Evolutionary conservation across 2,888 invertebrate genomes (phyloP), one percentile per base, ranked within the genome.

Genomic region (Trissolcus japonicus): DNA sequence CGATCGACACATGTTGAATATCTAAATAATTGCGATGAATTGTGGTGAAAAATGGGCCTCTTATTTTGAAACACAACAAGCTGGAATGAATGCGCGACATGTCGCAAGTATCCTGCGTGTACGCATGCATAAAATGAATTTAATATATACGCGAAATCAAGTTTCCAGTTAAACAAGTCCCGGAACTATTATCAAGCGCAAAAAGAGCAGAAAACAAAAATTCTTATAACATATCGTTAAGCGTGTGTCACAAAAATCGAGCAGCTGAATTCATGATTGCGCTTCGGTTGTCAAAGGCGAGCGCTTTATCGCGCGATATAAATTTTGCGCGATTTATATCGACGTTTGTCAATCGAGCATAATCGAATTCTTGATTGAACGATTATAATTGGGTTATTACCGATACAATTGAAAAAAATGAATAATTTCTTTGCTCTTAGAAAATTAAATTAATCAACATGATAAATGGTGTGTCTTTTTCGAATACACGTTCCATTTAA

Each of bases 91-190:
- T 55, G 60, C 43, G 35, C 59, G 29, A 59, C 51, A 56, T 65
- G 59, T 57, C 29, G 25, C 50, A 35, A 65, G 50, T 50, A 41
- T 11, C 29, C 51, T 14, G 57, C 61, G 50, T 43, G 43, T 29
- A 54, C 51, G 67, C 66, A 66, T 62, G 17, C 11, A 51, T 67
- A 61, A 74, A 74, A 67, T 67, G 67, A 53, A 74, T 67, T 67
- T 43, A 67, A 74, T 74, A 53, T 35, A 35, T 53, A 56, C 55
- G 61, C 61, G 25, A 66, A 72, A 66, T 73, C 41, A 61, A 56
- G 66, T 66, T 73, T 73, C 73, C 55, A 61, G 74, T 67, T 56
- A 61, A 62, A 74, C 74, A 55, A 56, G 74, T 74, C 60, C 25
- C 60, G 63, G 35, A 51, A 41, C 29, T 51, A 73, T 61, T 66